A percentile compares a stretch with the other conserved stretches of the same genome.
Conservation (phyloP, 2,797 vertebrate genomes). For the Telmatherina bonti region DNA sequence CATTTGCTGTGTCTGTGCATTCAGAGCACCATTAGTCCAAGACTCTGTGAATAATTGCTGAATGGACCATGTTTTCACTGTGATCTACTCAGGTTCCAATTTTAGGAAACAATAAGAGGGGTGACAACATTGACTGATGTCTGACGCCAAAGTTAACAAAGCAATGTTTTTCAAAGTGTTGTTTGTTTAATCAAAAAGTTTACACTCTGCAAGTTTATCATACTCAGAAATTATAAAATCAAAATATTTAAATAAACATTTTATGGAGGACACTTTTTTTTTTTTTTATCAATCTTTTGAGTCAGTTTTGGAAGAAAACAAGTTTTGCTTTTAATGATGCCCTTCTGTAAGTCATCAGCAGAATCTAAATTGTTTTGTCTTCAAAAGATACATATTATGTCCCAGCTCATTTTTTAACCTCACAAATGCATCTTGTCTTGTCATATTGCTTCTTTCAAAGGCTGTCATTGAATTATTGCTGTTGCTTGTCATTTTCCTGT, state of each 20-base stretch:
- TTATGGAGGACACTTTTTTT: constrained; percentile 44
- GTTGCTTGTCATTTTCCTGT: constrained; percentile 77
- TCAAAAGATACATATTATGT: constrained; percentile 72
- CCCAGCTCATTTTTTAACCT: constrained; percentile 60
- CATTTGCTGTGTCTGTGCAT: constrained; percentile 81
- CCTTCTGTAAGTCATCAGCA: constrained; percentile 60
- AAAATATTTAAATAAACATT: no score
- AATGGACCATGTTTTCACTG: constrained; percentile 75
- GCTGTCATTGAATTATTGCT: constrained; percentile 75
- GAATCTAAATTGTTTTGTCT: constrained; percentile 73
- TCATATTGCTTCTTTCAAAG: constrained; percentile 76
- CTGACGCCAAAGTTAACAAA: constrained; percentile 47
- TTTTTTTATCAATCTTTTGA: constrained; percentile 46
- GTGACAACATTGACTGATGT: constrained; percentile 62
- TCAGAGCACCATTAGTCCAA: constrained; percentile 80
- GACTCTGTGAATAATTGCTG: constrained; percentile 84
- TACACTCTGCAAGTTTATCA: constrained; percentile 40
- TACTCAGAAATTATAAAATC: constrained; percentile 45
- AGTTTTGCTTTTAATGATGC: constrained; percentile 53
- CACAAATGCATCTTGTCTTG: constrained; percentile 69
- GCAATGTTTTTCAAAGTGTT: constrained; percentile 11
- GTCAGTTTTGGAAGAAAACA: constrained; percentile 56
- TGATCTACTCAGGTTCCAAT: constrained; percentile 74
- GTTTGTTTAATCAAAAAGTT: constrained; percentile 30
- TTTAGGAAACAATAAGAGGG: constrained; percentile 58